phyloP scores from a whole-genome alignment of 2,113 vertebrate species.

The Pundamilia nyererei region DNA sequence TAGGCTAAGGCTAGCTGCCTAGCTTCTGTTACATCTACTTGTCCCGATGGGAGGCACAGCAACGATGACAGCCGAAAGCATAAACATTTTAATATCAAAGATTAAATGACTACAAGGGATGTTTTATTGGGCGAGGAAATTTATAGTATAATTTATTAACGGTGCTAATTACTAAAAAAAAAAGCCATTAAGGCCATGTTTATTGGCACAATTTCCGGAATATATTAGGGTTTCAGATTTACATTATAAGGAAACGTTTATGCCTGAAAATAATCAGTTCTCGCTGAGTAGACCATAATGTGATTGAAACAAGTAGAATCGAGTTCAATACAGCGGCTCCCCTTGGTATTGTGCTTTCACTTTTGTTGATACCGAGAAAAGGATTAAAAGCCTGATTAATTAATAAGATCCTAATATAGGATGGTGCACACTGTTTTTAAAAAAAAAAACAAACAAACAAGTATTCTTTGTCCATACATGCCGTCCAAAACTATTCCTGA shows the following conservation, averaged over 20 bases:
- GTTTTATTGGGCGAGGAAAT: background rate
- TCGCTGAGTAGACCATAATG: background rate
- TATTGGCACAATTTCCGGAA: background rate
- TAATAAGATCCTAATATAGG: background rate
- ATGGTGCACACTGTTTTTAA: background rate
- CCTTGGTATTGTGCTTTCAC: background rate
- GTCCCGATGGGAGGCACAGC: background rate
- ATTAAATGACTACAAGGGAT: background rate
- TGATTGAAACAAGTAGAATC: background rate
- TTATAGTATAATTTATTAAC: background rate
- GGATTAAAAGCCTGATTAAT: background rate
- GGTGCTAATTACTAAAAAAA: background rate
- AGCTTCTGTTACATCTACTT: background rate
- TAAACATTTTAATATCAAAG: background rate
- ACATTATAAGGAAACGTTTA: background rate
- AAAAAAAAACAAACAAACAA: background rate
- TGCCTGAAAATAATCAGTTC: background rate
- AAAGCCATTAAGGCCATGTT: background rate
- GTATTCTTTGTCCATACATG: background rate
- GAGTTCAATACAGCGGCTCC: too few relatives aligned
- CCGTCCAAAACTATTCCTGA: background rate
- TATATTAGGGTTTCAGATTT: background rate
- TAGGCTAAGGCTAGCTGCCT: slow-evolving; percentile 2
- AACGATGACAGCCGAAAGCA: background rate
- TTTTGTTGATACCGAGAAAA: background rate